Evolutionary conservation across 2,888 invertebrate genomes (phyloP).

Genomic region (Hydrotaea cyrtoneurina): DNA sequence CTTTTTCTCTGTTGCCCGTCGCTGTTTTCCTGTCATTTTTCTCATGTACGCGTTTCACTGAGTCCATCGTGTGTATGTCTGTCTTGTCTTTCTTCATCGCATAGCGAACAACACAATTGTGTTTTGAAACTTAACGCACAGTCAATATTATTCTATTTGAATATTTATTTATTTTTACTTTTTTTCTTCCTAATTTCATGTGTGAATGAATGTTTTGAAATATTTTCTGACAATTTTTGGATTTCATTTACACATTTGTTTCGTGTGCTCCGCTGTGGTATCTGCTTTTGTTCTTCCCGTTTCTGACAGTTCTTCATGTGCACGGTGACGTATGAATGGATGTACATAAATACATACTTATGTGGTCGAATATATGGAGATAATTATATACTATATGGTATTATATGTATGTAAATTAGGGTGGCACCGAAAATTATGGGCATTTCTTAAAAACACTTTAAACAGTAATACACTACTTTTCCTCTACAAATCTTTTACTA

Average conservation of each 20-base stretch:
- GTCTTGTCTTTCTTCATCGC: too few relatives aligned
- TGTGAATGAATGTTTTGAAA: constrained; percentile 36
- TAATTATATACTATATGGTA: not conserved
- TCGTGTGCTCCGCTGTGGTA: not conserved
- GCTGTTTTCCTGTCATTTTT: not conserved
- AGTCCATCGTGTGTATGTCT: too few relatives aligned
- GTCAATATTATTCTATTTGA: not conserved
- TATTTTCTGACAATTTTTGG: not conserved
- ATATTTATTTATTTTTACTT: not conserved
- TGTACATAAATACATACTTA: not conserved
- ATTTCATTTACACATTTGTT: not conserved
- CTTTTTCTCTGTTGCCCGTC: too few relatives aligned
- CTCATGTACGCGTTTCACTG: not conserved
- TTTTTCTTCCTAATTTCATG: not conserved
- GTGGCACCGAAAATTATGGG: too few relatives aligned
- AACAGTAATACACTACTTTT: too few relatives aligned
- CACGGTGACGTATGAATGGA: not conserved
- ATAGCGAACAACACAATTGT: not conserved
- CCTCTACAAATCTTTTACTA: too few relatives aligned
- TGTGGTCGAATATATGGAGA: not conserved
- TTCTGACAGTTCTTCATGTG: not conserved
- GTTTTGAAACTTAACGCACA: constrained; percentile 15
- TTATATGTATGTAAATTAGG: too few relatives aligned
- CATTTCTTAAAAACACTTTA: too few relatives aligned
- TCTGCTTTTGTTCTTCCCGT: not conserved